Conservation (phyloP, 2,888 invertebrate genomes). For the Drosophila pegasa region DNA sequence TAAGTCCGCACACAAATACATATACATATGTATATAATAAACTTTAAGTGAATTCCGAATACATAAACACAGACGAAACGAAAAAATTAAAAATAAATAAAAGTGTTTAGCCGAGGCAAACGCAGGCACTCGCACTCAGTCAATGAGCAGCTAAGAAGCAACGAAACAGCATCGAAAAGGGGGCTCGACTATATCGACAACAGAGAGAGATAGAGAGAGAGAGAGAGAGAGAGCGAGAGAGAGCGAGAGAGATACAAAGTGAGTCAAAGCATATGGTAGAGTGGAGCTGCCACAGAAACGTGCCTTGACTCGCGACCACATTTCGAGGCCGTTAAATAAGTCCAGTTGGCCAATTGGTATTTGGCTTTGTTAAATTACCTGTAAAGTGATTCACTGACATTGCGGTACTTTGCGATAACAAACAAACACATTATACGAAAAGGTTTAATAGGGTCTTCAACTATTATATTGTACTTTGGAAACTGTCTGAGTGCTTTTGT, state of each 20-base stretch:
- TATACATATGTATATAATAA: not conserved
- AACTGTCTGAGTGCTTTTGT: not conserved
- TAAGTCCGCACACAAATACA: constrained; percentile 17
- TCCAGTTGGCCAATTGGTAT: constrained; percentile 11
- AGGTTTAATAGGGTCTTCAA: not conserved
- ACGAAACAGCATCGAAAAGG: constrained; percentile 43
- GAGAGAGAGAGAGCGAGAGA: not conserved
- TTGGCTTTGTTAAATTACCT: constrained; percentile 3
- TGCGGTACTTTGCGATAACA: not conserved
- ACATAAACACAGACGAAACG: constrained; percentile 7
- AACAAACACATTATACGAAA: not conserved
- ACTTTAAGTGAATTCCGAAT: constrained; percentile 1
- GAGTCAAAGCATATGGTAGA: not conserved
- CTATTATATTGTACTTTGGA: not conserved
- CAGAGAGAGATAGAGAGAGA: not conserved
- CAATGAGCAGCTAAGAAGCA: constrained; percentile 9
- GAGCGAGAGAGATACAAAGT: not conserved
- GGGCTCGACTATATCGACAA: constrained; percentile 60
- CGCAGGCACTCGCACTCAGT: constrained; percentile 29
- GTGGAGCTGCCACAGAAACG: constrained; percentile 18
- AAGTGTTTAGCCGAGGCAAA: constrained; percentile 4
- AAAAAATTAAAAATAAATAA: constrained; percentile 12
- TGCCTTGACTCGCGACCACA: constrained; percentile 19
- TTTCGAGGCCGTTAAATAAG: constrained; percentile 31
- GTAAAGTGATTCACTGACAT: not conserved